Evolutionary conservation across 2,888 invertebrate species (phyloP), one percentile per base, ranked within the genome.

Genomic region (Acleris holmiana): DNA sequence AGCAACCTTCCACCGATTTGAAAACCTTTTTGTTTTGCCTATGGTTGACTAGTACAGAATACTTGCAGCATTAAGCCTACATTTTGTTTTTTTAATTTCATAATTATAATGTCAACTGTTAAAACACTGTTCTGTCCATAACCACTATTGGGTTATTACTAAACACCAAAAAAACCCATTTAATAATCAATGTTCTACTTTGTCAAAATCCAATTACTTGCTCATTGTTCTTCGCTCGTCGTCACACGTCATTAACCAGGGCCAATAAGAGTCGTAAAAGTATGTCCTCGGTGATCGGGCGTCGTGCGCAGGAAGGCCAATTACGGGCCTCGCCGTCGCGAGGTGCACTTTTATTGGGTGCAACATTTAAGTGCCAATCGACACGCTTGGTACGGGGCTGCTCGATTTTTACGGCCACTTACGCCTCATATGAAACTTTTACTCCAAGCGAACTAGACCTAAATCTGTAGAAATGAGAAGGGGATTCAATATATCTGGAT

Each of bases 331-430:
- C 78, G 77, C 80, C 83, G 77, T 77, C 68, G 81, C 81, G 84
- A 83, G 86, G 82, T 83, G 87, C 83, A 86, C 86, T 86, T 91
- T 91, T 91, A 91, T 91, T 92, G 91, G 91, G 89, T 90, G 90
- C 84, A 90, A 88, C 84, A 87, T 90, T 91, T 91, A 91, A 91
- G 90, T 92, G 91, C 86, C 85, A 84, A 83, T 86, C 86, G 88
- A 86, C 89, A 89, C 89, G 88, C 82, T 73, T 80, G 80, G 78
- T 74, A 82, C 79, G 80, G 79, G 76, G 80, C 83, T 82, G 84
- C 83, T 82, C 80, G 82, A 84, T 87, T 88, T 88, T 90, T 85
- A 91, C 86, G 81, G 84, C 84, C 84, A 84, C 84, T 86, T 84
- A 83, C 81, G 76, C 70, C 75, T 75, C 70, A 68, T 73, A 75